Percentiles rank a stretch among this genome's conserved stretches.
Evolutionary conservation across 2,888 invertebrate genomes (phyloP).

Genomic region (Zaprionus lineosus): DNA sequence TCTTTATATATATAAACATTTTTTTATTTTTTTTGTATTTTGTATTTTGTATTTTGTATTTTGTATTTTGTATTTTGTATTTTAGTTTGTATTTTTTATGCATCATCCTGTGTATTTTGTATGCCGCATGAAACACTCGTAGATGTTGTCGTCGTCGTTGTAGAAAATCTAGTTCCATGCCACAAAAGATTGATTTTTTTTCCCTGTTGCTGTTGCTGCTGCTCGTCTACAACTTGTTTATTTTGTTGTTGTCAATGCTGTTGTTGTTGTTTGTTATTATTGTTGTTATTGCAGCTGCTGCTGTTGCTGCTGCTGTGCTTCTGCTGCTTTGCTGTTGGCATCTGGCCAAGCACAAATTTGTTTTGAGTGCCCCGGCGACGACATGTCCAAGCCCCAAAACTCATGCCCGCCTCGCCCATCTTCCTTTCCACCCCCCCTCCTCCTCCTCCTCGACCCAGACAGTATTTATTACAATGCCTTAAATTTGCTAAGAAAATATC

Average conservation of each 20-base stretch:
- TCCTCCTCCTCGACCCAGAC: neutral
- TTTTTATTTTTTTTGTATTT: neutral
- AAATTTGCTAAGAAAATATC: conserved; percentile 44
- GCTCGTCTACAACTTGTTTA: conserved; percentile 30
- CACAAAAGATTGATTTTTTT: conserved; percentile 73
- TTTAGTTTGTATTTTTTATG: conserved; percentile 21
- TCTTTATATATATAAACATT: too few relatives aligned
- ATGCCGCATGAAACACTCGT: conserved; percentile 57
- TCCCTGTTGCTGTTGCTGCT: conserved; percentile 23
- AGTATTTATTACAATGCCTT: conserved; percentile 24
- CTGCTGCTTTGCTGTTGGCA: conserved; percentile 50
- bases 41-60: conserved; percentile 21
- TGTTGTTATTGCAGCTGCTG: conserved; percentile 25
- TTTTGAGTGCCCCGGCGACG: conserved; percentile 73
- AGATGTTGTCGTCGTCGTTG: conserved; percentile 43
- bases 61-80: conserved; percentile 8
- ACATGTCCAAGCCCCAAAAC: conserved; percentile 61
- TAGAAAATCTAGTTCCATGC: conserved; percentile 69
- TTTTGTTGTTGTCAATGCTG: conserved; percentile 39
- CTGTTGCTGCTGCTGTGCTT: conserved; percentile 12
- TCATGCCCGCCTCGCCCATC: neutral
- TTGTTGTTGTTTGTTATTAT: conserved; percentile 37
- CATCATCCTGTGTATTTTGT: conserved; percentile 19
- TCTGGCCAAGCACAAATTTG: conserved; percentile 70
- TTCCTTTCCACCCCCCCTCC: neutral